A percentile compares a stretch with the other conserved stretches of the same genome.
These are phyloP conservation scores for Sandelia bainsii DNA, from an alignment of 2,797 vertebrate genomes.

Conservation along the genomic window DNA sequence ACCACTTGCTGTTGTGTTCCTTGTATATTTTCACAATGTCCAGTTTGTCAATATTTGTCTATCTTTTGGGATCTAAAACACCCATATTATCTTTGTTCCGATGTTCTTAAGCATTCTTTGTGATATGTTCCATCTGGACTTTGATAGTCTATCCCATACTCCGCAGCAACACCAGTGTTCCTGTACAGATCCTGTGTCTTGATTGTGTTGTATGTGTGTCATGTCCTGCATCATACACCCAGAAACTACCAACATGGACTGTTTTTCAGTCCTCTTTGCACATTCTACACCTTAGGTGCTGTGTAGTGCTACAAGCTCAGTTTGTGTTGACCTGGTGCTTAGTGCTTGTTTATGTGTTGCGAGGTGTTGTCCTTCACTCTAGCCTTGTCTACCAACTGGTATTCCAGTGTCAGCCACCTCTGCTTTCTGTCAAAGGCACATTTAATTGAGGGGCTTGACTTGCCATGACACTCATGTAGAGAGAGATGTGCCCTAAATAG, in stretches of 20 bases:
- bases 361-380: slow-evolving; percentile 14
- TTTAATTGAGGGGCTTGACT: slow-evolving; percentile 41
- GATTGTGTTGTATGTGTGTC: slow-evolving; percentile 6
- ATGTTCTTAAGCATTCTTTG: slow-evolving; percentile 11
- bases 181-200: slow-evolving; percentile 7
- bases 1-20: slow-evolving; percentile 8
- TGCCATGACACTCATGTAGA: slow-evolving; percentile 29
- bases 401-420: slow-evolving; percentile 24
- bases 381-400: slow-evolving; percentile 27
- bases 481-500: slow-evolving; percentile 49
- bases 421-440: slow-evolving; percentile 36
- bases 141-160: neutral
- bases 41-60: slow-evolving; percentile 43
- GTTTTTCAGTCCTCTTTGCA: slow-evolving; percentile 5
- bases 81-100: slow-evolving; percentile 3
- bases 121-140: slow-evolving; percentile 32
- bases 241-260: neutral
- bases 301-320: slow-evolving; percentile 5
- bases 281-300: slow-evolving; percentile 3
- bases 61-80: slow-evolving; percentile 7
- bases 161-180: slow-evolving; percentile 3
- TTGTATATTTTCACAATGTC: slow-evolving; percentile 12
- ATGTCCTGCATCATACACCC: slow-evolving; percentile 10
- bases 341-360: slow-evolving; percentile 28
- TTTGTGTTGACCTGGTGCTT: slow-evolving; percentile 34